Evolutionary conservation across 2,888 invertebrate species (phyloP), one percentile per base, ranked within the genome.

Genomic region (Parnassius apollo): DNA sequence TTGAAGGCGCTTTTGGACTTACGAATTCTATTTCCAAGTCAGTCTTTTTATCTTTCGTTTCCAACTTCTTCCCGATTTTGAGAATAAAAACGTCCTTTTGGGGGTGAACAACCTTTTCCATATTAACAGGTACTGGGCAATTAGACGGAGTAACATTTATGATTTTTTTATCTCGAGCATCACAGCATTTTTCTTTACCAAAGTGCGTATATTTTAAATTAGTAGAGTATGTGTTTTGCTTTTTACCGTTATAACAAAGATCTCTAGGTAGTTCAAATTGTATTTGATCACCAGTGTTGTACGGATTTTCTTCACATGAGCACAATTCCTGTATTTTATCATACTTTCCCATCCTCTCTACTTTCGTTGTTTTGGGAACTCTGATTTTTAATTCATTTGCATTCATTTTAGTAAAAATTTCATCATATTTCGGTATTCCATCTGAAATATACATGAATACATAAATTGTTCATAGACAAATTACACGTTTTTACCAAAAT

Each of bases 391-490:
- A 77, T 71, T 91, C 89, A 63, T 91, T 91, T 11, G 78, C 78
- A 65, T 91, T 91, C 78, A 91, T 86, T 80, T 83, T 88, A 4
- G 91, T 89, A 65, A 83, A 84, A 64, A 91, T 91, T 81, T 91
- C 91, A 62, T 91, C 86, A 70, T 85, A 91, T 69, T 76, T 87
- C 46, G 77, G 68, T 48, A 71, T 68, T 35, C 73, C 74, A 71
- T 80, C 89, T 88, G 72, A 63, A 80, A 79, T 51, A 42, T 1
- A 45, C 7, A 53, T 42, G 10, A 50, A 44, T 51, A 13, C 49
- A 8, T n/a, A 51, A 58, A 35, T 35, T 35, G 35, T 35, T 7
- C 35, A 1, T 4, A 35, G 7, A 35, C 35, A 35, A 35, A 4
- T 35, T 35, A 35, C 35, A 4, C 35, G 7, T 35, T 35, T 35